A percentile compares a stretch with the other conserved stretches of the same genome.
These are phyloP conservation scores for Merops nubicus DNA, from an alignment of 2,113 vertebrate species.

Conservation along the genomic window DNA sequence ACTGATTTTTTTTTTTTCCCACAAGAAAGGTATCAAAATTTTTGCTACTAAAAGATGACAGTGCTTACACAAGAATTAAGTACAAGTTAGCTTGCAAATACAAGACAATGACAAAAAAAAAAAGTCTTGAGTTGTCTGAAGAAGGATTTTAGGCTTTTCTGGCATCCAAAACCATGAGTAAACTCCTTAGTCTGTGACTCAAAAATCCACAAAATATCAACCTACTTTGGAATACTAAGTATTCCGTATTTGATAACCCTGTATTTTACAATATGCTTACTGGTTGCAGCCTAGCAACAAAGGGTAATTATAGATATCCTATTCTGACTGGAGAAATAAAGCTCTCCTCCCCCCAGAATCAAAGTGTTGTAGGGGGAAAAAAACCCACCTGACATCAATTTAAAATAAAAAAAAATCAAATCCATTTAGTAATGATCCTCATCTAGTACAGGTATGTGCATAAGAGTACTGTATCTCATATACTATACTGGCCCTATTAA, in stretches of 20 bases:
- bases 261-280: constrained; percentile 73
- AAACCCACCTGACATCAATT: constrained; percentile 11
- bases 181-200: constrained; percentile 75
- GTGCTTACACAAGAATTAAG: constrained; percentile 84
- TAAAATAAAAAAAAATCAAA: constrained; percentile 11
- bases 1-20: constrained; percentile 78
- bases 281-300: constrained; percentile 71
- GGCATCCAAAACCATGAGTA: constrained; percentile 75
- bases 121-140: constrained; percentile 76
- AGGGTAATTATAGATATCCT: constrained; percentile 66
- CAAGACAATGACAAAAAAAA: constrained; percentile 81
- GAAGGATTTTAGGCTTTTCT: constrained; percentile 78
- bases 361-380: constrained; percentile 40
- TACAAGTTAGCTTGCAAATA: constrained; percentile 84
- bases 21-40: constrained; percentile 85
- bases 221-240: constrained; percentile 65
- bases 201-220: constrained; percentile 73
- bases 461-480: constrained; percentile 76
- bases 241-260: constrained; percentile 73
- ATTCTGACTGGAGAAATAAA: constrained; percentile 73
- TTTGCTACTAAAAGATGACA: constrained; percentile 88
- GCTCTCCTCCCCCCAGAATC: constrained; percentile 64
- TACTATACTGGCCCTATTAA: constrained; percentile 72
- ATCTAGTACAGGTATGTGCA: constrained; percentile 73
- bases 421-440: constrained; percentile 60